These are phyloP conservation scores for Capreolus pygargus DNA, from an alignment of 2,113 vertebrate genomes.

Conservation along the genomic window DNA sequence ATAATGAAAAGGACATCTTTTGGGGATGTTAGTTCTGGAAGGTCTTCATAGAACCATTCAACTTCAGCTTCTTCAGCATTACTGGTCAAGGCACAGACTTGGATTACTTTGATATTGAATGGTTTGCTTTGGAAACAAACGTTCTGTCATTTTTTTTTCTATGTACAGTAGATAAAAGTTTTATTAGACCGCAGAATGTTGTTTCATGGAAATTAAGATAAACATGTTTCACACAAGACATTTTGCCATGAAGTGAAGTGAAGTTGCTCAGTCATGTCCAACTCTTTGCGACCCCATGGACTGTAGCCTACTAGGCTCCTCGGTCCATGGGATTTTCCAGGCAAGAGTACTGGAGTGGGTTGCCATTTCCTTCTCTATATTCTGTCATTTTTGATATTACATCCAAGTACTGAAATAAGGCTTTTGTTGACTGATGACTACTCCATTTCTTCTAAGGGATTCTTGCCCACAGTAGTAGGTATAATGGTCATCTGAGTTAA, in stretches of 20 bases:
- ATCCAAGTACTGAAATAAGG: not conserved
- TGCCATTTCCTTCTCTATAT: not conserved
- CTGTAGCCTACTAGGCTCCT: no score
- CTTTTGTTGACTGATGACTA: not conserved
- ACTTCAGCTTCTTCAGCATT: not conserved
- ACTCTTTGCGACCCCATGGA: no score
- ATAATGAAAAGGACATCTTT: not conserved
- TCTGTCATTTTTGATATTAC: not conserved
- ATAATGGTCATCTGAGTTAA: not conserved
- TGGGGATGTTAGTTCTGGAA: not conserved
- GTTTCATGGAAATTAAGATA: no score
- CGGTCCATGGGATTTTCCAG: no score
- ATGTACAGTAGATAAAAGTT: no score
- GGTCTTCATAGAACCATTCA: not conserved
- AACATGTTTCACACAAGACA: no score
- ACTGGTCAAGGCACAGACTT: not conserved
- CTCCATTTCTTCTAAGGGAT: not conserved
- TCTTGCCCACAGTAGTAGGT: not conserved
- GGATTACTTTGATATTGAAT: not conserved
- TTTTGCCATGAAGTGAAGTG: no score
- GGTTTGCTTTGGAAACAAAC: not conserved
- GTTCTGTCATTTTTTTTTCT: not conserved
- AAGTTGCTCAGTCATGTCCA: no score
- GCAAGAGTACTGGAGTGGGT: no score
- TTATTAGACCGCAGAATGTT: no score